Base-by-base conservation (phyloP, 1,140 invertebrate species). In the Dendroctonus ponderosae region DNA sequence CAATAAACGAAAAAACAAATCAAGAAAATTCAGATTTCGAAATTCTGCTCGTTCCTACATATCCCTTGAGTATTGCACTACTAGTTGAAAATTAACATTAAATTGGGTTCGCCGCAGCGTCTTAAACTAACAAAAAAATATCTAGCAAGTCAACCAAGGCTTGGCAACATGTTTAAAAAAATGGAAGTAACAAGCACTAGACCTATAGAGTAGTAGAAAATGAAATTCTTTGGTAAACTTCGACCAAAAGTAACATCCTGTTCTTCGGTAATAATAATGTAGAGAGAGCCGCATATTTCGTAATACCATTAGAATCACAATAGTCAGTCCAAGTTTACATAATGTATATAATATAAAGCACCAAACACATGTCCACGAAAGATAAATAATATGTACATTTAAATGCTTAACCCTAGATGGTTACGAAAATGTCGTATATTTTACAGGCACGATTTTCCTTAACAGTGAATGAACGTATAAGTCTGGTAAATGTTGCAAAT, bases 221-320 rank as follows among this genome's bases (percentile, higher is more conserved):
- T 46, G 50, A 49, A 58, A 50, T 6, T 50, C 52, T 59, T 50
- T 66, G 52, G 53, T 51, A 46, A 48, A 39, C 26, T 14, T 41
- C n/a, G 52, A 37, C 4, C 14, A 14, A 8, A 49, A 41, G 11
- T 12, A 41, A 59, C 49, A 43, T 54, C 12, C 7, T 39, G 15
- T 42, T 11, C 7, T 38, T 40, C 8, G 49, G 39, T 50, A 59
- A 41, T 26, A 9, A 39, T 57, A 26, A 46, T 37, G 15, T 39
- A 61, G 64, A 66, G 57, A 57, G 52, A 50, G 46, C 54, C 54
- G 61, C 15, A 9, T 15, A 67, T 48, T 61, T 40, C 61, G 50
- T 6, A 59, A 26, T 66, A 60, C 65, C 42, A 60, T n/a, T 67
- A 67, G 58, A 67, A 67, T 67, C 65, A 67, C 65, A 67, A 67